These are phyloP conservation scores for Sciurus niger DNA, from an alignment of 2,113 vertebrate species.

Conservation along the genomic window DNA sequence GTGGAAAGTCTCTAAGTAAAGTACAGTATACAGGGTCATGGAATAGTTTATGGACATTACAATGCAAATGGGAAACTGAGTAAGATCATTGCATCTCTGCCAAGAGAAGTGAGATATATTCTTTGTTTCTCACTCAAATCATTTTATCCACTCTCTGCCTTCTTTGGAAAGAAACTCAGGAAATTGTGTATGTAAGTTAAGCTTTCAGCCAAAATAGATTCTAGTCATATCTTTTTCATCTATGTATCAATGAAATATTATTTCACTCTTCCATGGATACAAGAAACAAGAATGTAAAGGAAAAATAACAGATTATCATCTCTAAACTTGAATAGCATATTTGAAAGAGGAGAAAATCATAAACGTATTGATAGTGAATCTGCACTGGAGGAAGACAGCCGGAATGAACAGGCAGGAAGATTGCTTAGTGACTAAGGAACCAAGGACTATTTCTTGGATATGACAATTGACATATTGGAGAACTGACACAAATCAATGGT, in stretches of 20 bases:
- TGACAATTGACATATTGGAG: background rate
- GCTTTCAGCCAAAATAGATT: background rate
- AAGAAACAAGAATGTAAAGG: background rate
- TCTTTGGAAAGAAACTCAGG: background rate
- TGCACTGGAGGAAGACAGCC: background rate
- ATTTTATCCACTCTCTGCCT: background rate
- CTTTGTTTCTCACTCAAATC: background rate
- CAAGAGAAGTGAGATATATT: background rate
- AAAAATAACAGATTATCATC: background rate
- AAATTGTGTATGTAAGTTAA: background rate
- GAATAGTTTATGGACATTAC: background rate
- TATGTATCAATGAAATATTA: background rate
- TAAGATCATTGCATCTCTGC: background rate
- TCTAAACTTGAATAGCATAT: background rate
- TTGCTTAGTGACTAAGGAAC: background rate
- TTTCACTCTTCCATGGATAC: background rate
- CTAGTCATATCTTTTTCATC: conserved; percentile 31
- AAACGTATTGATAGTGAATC: background rate
- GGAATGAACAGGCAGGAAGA: background rate
- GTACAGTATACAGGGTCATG: background rate
- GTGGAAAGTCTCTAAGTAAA: background rate
- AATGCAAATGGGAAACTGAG: background rate
- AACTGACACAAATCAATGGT: background rate
- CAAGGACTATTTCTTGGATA: background rate
- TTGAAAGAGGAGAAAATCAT: background rate